Conservation (phyloP, 2,797 vertebrate genomes). For the Australoheros facetus region DNA sequence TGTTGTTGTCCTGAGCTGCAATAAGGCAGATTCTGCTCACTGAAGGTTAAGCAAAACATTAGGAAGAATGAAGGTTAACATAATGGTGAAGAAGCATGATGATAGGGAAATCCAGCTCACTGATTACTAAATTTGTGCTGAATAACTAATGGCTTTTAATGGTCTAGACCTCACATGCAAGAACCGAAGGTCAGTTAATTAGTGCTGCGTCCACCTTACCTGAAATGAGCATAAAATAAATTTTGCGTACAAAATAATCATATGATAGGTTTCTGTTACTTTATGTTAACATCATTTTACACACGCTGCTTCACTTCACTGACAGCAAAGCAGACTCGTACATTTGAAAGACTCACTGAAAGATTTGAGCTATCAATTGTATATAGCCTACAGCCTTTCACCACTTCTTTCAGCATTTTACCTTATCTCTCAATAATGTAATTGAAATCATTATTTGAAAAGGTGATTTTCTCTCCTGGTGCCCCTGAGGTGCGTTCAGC, state of each 20-base stretch:
- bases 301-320: conserved; percentile 3
- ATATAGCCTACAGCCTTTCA: conserved; percentile 33
- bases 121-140: conserved; percentile 7
- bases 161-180: background rate
- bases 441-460: conserved; percentile 73
- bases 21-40: background rate
- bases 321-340: background rate
- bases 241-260: background rate
- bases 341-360: background rate
- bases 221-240: conserved; percentile 4
- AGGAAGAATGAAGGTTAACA: conserved; percentile 19
- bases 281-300: background rate
- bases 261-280: background rate
- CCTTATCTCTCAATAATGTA: conserved; percentile 59
- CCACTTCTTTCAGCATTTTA: conserved; percentile 31
- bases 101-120: conserved; percentile 1
- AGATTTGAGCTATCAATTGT: conserved; percentile 38
- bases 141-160: conserved; percentile 30
- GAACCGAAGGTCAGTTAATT: conserved; percentile 18
- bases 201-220: background rate
- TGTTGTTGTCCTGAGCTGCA: conserved; percentile 14
- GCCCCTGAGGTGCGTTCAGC: conserved; percentile 59
- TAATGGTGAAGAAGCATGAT: background rate
- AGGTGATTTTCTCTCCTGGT: conserved; percentile 39
- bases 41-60: conserved; percentile 23